phyloP scores from a whole-genome alignment of 2,797 vertebrate genomes.

The Enteromius afrohamiltoni region DNA sequence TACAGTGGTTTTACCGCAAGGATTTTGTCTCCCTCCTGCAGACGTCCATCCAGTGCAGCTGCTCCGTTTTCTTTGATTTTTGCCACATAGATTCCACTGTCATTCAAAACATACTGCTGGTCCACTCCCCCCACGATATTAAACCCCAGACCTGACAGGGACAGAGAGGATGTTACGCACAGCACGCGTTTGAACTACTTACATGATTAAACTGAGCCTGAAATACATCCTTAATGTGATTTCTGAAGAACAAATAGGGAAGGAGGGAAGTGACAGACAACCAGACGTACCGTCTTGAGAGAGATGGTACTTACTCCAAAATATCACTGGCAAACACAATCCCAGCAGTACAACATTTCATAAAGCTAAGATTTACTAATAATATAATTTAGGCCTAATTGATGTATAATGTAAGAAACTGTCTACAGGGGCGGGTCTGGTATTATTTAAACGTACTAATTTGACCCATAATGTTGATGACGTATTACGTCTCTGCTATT shows the following conservation, averaged over 20 bases:
- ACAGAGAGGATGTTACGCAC: conserved; percentile 42
- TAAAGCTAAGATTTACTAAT: background rate
- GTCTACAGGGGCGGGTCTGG: background rate
- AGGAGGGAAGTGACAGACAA: background rate
- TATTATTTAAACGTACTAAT: background rate
- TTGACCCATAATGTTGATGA: background rate
- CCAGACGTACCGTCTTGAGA: background rate
- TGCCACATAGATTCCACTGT: conserved; percentile 92
- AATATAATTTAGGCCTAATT: background rate
- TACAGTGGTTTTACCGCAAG: conserved; percentile 80
- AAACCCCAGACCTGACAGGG: conserved; percentile 89
- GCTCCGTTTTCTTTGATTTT: conserved; percentile 94
- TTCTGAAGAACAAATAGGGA: background rate
- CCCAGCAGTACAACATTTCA: background rate
- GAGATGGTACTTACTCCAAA: background rate
- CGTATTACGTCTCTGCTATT: background rate
- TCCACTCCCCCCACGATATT: conserved; percentile 96
- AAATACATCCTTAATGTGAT: background rate
- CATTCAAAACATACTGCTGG: conserved; percentile 86
- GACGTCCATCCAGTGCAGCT: conserved; percentile 88
- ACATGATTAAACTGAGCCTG: conserved; percentile 16
- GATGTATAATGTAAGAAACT: background rate
- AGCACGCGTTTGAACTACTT: background rate
- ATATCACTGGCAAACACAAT: conserved; percentile 2
- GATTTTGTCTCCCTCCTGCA: conserved; percentile 95